Conservation (phyloP, 2,797 vertebrate species). For the Artibeus jamaicensis region DNA sequence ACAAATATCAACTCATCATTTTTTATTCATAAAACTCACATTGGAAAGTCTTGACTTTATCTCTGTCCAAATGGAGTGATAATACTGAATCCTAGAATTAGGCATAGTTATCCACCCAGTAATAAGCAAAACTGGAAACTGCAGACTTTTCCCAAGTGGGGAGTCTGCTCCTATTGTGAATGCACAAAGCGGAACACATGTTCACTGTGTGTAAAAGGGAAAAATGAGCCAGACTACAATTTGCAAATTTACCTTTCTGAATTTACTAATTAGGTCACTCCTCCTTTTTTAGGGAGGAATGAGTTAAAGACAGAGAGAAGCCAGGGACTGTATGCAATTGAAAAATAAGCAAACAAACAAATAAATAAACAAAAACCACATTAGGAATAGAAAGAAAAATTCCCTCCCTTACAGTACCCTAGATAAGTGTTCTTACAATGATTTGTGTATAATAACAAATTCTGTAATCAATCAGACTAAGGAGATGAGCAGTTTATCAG, state of each 20-base stretch:
- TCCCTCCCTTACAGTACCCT: rapidly evolving
- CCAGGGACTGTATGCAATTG: not conserved
- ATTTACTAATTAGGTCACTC: not conserved
- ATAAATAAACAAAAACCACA: not conserved
- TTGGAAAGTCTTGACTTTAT: not conserved
- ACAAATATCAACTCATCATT: not conserved
- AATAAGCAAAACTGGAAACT: not conserved
- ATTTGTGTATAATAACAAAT: not conserved
- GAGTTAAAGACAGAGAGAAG: not conserved
- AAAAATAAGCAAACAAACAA: not conserved
- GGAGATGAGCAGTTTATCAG: not conserved
- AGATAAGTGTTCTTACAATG: not conserved
- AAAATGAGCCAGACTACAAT: not conserved
- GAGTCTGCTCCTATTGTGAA: not conserved
- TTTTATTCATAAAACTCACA: not conserved
- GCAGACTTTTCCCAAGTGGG: not conserved
- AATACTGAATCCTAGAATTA: not conserved
- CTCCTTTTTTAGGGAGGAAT: not conserved
- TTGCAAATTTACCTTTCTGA: not conserved
- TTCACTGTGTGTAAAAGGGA: not conserved
- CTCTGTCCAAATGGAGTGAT: not conserved
- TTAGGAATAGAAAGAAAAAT: not conserved
- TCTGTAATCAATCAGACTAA: not conserved
- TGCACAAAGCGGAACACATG: not conserved
- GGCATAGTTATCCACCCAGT: not conserved